phyloP scores from a whole-genome alignment of 2,888 invertebrate species.

The Aquatica leii region DNA sequence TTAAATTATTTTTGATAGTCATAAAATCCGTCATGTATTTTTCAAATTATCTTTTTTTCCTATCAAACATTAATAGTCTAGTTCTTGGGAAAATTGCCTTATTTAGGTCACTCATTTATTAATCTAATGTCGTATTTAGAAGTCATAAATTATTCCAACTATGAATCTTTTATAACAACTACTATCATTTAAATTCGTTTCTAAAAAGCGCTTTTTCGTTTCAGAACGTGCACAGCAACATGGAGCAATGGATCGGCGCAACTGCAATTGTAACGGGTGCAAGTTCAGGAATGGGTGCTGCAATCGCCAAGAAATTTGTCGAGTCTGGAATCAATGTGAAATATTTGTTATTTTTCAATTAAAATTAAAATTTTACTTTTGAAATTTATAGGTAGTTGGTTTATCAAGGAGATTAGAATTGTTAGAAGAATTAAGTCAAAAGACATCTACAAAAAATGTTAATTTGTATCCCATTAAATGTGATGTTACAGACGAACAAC shows the following conservation, averaged over 20 bases:
- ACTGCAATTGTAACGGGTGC: slow-evolving; percentile 32
- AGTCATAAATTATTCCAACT: neutral
- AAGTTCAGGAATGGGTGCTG: slow-evolving; percentile 32
- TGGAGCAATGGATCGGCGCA: slow-evolving; percentile 30
- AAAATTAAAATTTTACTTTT: neutral
- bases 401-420: slow-evolving; percentile 24
- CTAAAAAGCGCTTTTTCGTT: too few relatives aligned
- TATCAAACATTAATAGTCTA: too few relatives aligned
- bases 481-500: slow-evolving; percentile 22
- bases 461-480: slow-evolving; percentile 27
- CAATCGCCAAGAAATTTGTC: slow-evolving; percentile 30
- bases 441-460: slow-evolving; percentile 12
- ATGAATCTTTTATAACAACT: neutral
- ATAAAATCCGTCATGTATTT: neutral
- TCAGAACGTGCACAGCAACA: neutral
- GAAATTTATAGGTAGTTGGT: slow-evolving; percentile 24
- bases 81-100: too few relatives aligned
- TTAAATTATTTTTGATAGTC: slow-evolving; percentile 7
- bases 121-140: neutral
- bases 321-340: slow-evolving; percentile 30
- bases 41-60: neutral
- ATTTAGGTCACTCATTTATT: too few relatives aligned
- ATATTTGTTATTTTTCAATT: neutral
- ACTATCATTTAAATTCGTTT: too few relatives aligned
- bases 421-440: slow-evolving; percentile 21